Percentiles rank a stretch among this genome's conserved stretches.
phyloP scores from a whole-genome alignment of 2,888 invertebrate genomes.

The Philopedon plagiatum region DNA sequence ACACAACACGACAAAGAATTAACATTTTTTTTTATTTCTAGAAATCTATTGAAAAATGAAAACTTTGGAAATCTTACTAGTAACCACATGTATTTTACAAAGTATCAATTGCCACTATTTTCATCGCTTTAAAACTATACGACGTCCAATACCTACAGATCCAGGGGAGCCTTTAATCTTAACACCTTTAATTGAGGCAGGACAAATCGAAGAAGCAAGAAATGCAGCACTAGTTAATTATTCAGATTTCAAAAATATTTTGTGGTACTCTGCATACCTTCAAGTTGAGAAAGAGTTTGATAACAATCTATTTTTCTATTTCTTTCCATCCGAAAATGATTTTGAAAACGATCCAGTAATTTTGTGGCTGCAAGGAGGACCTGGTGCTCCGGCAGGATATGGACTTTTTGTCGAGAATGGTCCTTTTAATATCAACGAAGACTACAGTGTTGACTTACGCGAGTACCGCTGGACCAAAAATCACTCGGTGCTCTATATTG shows the following conservation, averaged over 20 bases:
- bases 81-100: neutral
- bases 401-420: conserved; percentile 27
- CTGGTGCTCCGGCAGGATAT: conserved; percentile 68
- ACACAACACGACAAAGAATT: neutral
- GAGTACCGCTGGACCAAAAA: conserved; percentile 84
- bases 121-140: neutral
- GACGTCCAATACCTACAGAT: neutral
- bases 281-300: conserved; percentile 82
- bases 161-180: conserved; percentile 78
- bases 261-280: conserved; percentile 83
- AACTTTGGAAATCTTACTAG: neutral
- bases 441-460: conserved; percentile 65
- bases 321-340: conserved; percentile 78
- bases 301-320: conserved; percentile 92
- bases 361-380: conserved; percentile 88
- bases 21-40: neutral
- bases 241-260: conserved; percentile 68
- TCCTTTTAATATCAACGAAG: conserved; percentile 8
- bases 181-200: conserved; percentile 80
- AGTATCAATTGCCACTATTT: neutral
- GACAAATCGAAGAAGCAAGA: conserved; percentile 78
- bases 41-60: neutral
- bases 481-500: conserved; percentile 89
- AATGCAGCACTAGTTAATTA: conserved; percentile 69
- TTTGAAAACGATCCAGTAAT: conserved; percentile 76